phyloP scores from a whole-genome alignment of 2,113 vertebrate species.

The Psilopogon haemacephalus region DNA sequence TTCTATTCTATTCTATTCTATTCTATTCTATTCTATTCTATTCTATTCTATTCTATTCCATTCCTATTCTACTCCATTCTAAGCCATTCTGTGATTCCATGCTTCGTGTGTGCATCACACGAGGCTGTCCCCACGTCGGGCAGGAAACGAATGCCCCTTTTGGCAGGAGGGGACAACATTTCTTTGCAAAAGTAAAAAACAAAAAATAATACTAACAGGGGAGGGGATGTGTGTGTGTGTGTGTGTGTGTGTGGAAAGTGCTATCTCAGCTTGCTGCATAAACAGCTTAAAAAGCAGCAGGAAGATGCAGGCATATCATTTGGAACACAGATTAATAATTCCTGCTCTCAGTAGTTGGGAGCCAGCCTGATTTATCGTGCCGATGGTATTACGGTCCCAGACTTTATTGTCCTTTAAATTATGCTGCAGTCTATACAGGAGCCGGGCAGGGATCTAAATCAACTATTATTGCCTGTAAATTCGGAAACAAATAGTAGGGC shows the following conservation, averaged over 20 bases:
- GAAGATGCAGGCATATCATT: conserved; percentile 59
- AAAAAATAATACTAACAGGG: too few relatives aligned
- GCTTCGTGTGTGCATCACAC: not conserved
- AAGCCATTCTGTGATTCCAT: too few relatives aligned
- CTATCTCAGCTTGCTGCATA: conserved; percentile 68
- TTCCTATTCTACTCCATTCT: too few relatives aligned
- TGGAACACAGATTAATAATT: conserved; percentile 76
- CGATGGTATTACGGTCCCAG: conserved; percentile 63
- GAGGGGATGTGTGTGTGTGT: too few relatives aligned
- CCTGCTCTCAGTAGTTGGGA: conserved; percentile 62
- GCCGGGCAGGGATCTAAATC: conserved; percentile 75
- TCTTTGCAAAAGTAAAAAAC: conserved; percentile 64
- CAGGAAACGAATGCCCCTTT: conserved; percentile 40
- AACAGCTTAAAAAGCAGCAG: conserved; percentile 62
- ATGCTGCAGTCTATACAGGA: conserved; percentile 74
- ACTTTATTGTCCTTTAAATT: conserved; percentile 83
- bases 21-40: too few relatives aligned
- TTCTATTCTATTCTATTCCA: too few relatives aligned
- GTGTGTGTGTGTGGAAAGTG: too few relatives aligned
- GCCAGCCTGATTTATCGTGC: conserved; percentile 70
- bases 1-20: too few relatives aligned
- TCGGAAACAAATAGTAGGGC: conserved; percentile 78
- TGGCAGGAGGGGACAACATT: conserved; percentile 32
- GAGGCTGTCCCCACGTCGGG: not conserved
- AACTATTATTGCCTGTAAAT: conserved; percentile 79